Evolutionary conservation across 2,797 vertebrate genomes (phyloP).

Genomic region (Hyperoplus lanceolatus): DNA sequence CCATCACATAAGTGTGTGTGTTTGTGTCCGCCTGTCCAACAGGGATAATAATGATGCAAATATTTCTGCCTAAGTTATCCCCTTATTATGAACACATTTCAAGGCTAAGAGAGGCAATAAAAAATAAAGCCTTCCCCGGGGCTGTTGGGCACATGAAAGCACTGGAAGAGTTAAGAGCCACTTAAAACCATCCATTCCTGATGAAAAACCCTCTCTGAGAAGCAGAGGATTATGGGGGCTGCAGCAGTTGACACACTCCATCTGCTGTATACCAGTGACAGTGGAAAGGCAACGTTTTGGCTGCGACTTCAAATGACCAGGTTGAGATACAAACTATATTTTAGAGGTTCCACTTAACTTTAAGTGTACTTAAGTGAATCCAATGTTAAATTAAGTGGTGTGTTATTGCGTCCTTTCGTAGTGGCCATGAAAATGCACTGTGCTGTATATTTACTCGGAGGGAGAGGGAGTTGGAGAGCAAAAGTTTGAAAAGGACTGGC

Average conservation of each 20-base stretch:
- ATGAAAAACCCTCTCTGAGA: constrained; percentile 67
- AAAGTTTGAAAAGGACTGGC: constrained; percentile 26
- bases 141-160: constrained; percentile 73
- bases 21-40: constrained; percentile 29
- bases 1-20: constrained; percentile 11
- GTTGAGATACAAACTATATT: constrained; percentile 70
- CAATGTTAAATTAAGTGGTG: constrained; percentile 78
- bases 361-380: constrained; percentile 78
- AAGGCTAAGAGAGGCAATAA: constrained; percentile 61
- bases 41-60: constrained; percentile 6
- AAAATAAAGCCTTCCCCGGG: constrained; percentile 36
- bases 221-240: constrained; percentile 70
- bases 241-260: constrained; percentile 73
- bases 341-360: constrained; percentile 72
- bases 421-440: constrained; percentile 71
- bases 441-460: constrained; percentile 61
- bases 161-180: constrained; percentile 63
- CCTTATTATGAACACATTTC: constrained; percentile 46
- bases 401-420: constrained; percentile 77
- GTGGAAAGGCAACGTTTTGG: constrained; percentile 68
- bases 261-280: constrained; percentile 76
- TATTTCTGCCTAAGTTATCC: constrained; percentile 11
- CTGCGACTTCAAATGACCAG: constrained; percentile 74
- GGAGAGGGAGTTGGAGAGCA: constrained; percentile 27
- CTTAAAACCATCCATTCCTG: constrained; percentile 70